Evolutionary conservation across 1,140 invertebrate genomes (phyloP).

Genomic region (Heliconius nattereri): DNA sequence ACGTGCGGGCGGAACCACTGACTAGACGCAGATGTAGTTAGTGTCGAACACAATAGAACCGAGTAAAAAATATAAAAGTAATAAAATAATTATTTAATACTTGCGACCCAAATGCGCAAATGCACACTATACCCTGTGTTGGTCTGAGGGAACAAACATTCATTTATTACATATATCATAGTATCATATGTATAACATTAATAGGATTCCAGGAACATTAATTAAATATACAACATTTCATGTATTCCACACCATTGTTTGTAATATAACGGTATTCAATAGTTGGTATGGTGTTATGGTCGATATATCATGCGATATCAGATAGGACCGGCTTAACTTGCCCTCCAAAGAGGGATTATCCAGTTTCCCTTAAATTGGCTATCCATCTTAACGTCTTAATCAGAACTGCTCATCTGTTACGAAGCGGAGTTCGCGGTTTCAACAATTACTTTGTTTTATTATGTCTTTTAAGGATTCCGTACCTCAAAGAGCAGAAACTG

Average conservation of each 20-base stretch:
- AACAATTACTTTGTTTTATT: not conserved
- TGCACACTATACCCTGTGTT: too few species aligned
- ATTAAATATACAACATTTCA: not conserved
- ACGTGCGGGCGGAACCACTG: too few species aligned
- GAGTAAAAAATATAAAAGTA: too few species aligned
- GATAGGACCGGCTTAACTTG: constrained; percentile 1
- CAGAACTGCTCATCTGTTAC: constrained; percentile 6
- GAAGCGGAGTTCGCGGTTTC: not conserved
- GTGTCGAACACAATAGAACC: too few species aligned
- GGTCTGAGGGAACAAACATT: too few species aligned
- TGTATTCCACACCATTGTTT: not conserved
- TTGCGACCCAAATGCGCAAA: too few species aligned
- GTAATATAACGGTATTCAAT: constrained; percentile 2
- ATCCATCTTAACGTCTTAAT: constrained; percentile 10
- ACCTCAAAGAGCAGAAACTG: too few species aligned
- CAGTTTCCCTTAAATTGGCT: constrained; percentile 8
- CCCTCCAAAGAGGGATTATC: constrained; percentile 4
- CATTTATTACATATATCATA: too few species aligned
- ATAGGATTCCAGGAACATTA: not conserved
- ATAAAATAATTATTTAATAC: too few species aligned
- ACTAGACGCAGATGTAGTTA: too few species aligned
- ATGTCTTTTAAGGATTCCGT: not conserved
- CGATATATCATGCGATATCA: constrained; percentile 10
- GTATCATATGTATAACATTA: too few species aligned
- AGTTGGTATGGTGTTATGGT: not conserved